Conservation (phyloP, 2,888 invertebrate species). For the Acleris laterana region DNA sequence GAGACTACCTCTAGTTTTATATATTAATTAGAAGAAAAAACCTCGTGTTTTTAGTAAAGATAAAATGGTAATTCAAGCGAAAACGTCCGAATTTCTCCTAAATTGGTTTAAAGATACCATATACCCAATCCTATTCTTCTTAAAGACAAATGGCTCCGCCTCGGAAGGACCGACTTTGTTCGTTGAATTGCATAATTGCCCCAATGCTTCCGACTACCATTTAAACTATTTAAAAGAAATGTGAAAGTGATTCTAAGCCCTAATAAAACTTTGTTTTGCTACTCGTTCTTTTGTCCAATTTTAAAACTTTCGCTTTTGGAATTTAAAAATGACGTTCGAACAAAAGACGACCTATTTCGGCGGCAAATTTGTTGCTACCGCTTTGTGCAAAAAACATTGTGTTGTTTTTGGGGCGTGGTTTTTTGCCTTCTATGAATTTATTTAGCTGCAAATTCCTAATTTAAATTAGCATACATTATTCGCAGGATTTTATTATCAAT, state of each 20-base stretch:
- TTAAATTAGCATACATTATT: conserved; percentile 2
- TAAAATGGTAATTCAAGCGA: neutral
- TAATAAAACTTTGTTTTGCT: conserved; percentile 58
- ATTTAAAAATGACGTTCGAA: conserved; percentile 3
- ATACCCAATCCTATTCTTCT: conserved; percentile 26
- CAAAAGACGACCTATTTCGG: conserved; percentile 13
- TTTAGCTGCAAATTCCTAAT: neutral
- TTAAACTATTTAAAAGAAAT: conserved; percentile 52
- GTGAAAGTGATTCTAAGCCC: conserved; percentile 61
- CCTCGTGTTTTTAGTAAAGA: neutral
- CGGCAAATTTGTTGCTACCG: conserved; percentile 15
- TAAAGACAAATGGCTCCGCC: conserved; percentile 35
- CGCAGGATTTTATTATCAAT: neutral
- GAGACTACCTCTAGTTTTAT: too few species aligned
- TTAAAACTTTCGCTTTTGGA: conserved; percentile 49
- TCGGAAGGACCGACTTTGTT: conserved; percentile 42
- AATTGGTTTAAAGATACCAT: conserved; percentile 4
- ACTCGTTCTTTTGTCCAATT: conserved; percentile 57
- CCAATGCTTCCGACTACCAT: conserved; percentile 37
- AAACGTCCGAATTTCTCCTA: neutral
- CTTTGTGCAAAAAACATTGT: conserved; percentile 18
- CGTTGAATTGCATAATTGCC: conserved; percentile 50
- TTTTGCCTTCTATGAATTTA: neutral
- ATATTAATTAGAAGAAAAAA: too few species aligned
- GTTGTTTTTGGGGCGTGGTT: neutral